Evolutionary conservation across 2,888 invertebrate species (phyloP), one percentile per base, ranked within the genome.

Genomic region (Macrosoma leucophasiata): DNA sequence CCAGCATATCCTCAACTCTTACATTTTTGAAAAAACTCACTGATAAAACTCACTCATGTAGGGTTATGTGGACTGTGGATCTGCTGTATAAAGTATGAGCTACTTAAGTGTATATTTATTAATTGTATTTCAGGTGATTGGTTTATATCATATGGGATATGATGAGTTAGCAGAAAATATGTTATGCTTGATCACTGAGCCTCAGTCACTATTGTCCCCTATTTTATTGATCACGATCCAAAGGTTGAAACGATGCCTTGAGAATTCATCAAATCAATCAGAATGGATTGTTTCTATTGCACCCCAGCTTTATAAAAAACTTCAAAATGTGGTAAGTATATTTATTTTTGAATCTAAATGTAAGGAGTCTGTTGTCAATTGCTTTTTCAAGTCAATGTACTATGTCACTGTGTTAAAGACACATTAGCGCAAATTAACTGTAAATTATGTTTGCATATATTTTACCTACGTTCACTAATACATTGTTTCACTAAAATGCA

Each of bases 221-320:
- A 77, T 97, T 37, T 70, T 96, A 13, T 88, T 90, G 13, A 88
- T 97, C 33, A 93, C 92, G n/a, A 94, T 93, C 4, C 90, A 92
- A 61, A 86, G 97, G 45, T 72, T 97, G 39, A 89, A 90, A 63
- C 86, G 89, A 25, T 88, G 85, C 90, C 50, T 87, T 79, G 50
- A 87, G 75, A 51, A 87, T 88, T 39, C 88, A 69, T 43, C 74
- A 78, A 60, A 85, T 87, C 51, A 88, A 86, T 48, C 89, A 82
- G 64, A 90, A 88, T 78, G 81, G 76, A 87, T 95, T 24, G 90
- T 93, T 1, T 89, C 91, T 4, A 87, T 95, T 43, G 92, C 92
- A 37, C 92, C 95, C 3, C 85, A 89, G 13, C 77, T 96, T 1
- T 89, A 91, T 24, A 88, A 89, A 48, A 95, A 94, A 77, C 78